Evolutionary conservation across 2,888 invertebrate genomes (phyloP), one percentile per base, ranked within the genome.

Genomic region (Lymantria monacha): DNA sequence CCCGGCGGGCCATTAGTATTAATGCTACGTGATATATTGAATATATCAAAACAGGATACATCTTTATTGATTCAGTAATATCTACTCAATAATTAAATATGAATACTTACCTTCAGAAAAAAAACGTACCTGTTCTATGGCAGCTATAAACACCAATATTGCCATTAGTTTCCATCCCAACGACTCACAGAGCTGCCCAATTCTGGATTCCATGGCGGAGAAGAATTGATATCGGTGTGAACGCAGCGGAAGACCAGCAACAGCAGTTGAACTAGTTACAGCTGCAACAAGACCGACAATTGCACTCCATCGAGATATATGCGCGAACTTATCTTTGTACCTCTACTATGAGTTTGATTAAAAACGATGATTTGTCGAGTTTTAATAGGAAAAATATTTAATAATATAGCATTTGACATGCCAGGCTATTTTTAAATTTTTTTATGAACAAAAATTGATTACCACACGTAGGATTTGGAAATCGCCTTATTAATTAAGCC

Each of bases 221-320:
- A 48, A 59, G 81, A 78, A 42, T 71, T 76, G 14, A 41, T 9
- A 1, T 15, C 11, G 9, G 9, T 41, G 41, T 9, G 9, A 41
- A 1, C 3, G 8, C 1, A 15, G 8, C 14, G 0, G 41, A 41
- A 9, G 11, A 41, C 14, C 7, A 41, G 15, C 15, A 41, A 14
- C 22, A 11, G 15, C 9, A 22, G 5, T 5, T 22, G 3, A 15
- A 41, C 15, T 1, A 41, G 9, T 12, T 14, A 14, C 22, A 11
- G 15, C 9, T 8, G 14, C 41, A 11, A 60, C 82, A 78, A 42
- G 71, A 76, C 22, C 55, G 55, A 44, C 77, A 81, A 40, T n/a
- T 47, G 9, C 68, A 85, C 66, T 83, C 81, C 54, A 0, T 48
- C 42, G 13, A 42, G 55, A 52, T 85, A 72, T 85, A 83, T 78